Evolutionary conservation across 2,113 vertebrate species (phyloP).

Genomic region (Paramormyrops kingsleyae): DNA sequence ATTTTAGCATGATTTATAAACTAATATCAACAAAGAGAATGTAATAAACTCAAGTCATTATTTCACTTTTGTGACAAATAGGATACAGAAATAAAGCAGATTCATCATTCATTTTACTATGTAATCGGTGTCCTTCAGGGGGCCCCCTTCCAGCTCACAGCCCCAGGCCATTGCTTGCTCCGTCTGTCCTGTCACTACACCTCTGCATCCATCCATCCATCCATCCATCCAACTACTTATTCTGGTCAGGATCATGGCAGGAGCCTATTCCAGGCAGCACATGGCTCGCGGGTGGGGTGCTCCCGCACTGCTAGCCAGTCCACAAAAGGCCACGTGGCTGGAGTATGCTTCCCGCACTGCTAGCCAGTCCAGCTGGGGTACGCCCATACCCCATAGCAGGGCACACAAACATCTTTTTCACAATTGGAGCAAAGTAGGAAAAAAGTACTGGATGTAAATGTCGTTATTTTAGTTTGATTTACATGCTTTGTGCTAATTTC

Average conservation of each 20-base stretch:
- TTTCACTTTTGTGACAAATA: too few species aligned
- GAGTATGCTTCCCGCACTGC: too few species aligned
- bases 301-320: not conserved
- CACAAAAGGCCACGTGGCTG: too few species aligned
- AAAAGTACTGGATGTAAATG: not conserved
- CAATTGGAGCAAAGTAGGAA: not conserved
- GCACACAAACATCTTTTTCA: not conserved
- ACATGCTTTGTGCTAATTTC: not conserved
- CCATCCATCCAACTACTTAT: not conserved
- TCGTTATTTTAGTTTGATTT: not conserved
- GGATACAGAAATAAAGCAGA: not conserved
- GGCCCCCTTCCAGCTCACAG: not conserved
- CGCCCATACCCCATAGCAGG: too few species aligned
- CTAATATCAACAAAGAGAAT: too few species aligned
- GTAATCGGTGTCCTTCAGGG: not conserved
- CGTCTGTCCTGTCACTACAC: not conserved
- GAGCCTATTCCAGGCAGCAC: not conserved
- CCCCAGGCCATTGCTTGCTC: not conserved
- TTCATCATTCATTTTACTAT: not conserved
- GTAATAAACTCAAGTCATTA: too few species aligned
- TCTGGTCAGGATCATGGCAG: not conserved
- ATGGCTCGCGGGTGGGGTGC: not conserved
- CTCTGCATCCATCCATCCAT: not conserved
- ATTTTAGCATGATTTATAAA: too few species aligned
- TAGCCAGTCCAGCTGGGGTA: too few species aligned